These are phyloP conservation scores for Chesias legatella DNA, from an alignment of 2,888 invertebrate species.

Conservation along the genomic window DNA sequence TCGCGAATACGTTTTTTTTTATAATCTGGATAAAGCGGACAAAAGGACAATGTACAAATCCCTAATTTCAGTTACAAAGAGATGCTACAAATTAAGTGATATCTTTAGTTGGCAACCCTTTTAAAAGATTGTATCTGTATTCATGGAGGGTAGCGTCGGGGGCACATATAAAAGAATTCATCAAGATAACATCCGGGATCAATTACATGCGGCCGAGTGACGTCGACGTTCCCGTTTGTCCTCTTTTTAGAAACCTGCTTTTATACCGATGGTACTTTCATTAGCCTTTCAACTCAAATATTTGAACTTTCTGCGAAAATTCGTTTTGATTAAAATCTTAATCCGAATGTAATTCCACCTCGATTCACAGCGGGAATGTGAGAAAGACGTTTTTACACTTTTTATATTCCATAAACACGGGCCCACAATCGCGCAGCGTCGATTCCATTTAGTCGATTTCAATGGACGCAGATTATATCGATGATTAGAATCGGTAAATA, in stretches of 20 bases:
- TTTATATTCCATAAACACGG: slow-evolving; percentile 45
- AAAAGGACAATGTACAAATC: slow-evolving; percentile 60
- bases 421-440: slow-evolving; percentile 48
- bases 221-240: slow-evolving; percentile 29
- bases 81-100: slow-evolving; percentile 79
- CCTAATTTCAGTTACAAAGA: slow-evolving; percentile 71
- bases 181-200: slow-evolving; percentile 78
- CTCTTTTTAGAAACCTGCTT: slow-evolving; percentile 39
- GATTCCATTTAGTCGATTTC: slow-evolving; percentile 56
- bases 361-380: slow-evolving; percentile 34
- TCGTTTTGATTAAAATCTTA: slow-evolving; percentile 36
- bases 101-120: slow-evolving; percentile 79
- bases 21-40: slow-evolving; percentile 50
- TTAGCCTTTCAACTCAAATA: slow-evolving; percentile 22
- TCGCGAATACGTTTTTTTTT: slow-evolving; percentile 47
- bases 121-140: slow-evolving; percentile 74
- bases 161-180: slow-evolving; percentile 71
- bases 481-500: slow-evolving; percentile 65
- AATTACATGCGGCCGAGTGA: slow-evolving; percentile 70
- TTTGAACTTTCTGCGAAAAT: slow-evolving; percentile 9
- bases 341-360: slow-evolving; percentile 44
- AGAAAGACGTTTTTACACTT: slow-evolving; percentile 42
- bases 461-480: slow-evolving; percentile 62
- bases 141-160: slow-evolving; percentile 71
- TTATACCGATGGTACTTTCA: slow-evolving; percentile 26